Base-by-base conservation (phyloP, 1,140 invertebrate species). In the Aporrectodea caliginosa region DNA sequence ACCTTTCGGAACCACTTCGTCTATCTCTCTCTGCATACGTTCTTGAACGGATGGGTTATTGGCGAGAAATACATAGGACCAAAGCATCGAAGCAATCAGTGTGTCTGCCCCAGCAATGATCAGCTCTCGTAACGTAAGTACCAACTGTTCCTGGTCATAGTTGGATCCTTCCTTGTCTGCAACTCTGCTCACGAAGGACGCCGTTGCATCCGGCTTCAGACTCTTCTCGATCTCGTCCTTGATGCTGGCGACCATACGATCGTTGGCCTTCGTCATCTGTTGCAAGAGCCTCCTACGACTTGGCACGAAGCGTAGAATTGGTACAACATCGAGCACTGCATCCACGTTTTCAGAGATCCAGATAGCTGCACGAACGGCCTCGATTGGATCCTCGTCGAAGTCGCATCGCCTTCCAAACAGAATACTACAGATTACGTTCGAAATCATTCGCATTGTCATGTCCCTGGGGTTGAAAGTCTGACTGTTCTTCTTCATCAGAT, bases 151-250 rank as follows among this genome's bases (percentile, higher is more conserved):
- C 29, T 31, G 33, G 35, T 76, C 75, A 22, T 76, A 43, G 35
- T 35, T 31, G n/a, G 75, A 35, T 2, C 75, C 75, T 76, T 76
- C 75, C 14, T 58, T 29, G 33, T 76, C 35, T 58, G 43, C 6
- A 35, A 35, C 34, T 35, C 31, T 35, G 1, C 31, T 27, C 22
- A 76, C 27, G 31, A 76, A 76, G n/a, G 12, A 35, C 35, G 6
- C 31, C 31, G 70, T 6, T 27, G 70, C n/a, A 27, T 27, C 70
- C 6, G 43, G 43, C 22, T 58, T 22, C 43, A 58, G 22, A 58
- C 43, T 58, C 6, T 6, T 12, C 22, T 22, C 43, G 43, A 58
- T 58, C 22, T 6, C 6, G 43, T 58, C 43, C 43, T 22, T 6
- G 6, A 58, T 58, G 43, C 6, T 12, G 6, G 6, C 22, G 43